These are phyloP conservation scores for Malachius bipustulatus DNA, from an alignment of 2,888 invertebrate species.

Conservation along the genomic window DNA sequence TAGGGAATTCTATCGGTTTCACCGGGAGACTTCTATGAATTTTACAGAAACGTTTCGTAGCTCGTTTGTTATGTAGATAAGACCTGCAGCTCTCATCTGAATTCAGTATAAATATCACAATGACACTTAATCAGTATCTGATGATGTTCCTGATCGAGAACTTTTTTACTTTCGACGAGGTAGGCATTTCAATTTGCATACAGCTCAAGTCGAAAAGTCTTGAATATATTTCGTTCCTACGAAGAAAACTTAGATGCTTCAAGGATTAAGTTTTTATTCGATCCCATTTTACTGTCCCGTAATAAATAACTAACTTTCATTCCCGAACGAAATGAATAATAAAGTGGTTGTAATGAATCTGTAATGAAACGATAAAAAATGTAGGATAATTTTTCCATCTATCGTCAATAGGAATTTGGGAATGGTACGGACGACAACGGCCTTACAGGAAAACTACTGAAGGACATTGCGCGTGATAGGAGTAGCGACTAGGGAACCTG, in stretches of 20 bases:
- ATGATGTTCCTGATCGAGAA: conserved; percentile 20
- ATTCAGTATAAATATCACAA: conserved; percentile 26
- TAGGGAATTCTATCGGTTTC: too few species aligned
- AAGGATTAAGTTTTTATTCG: conserved; percentile 14
- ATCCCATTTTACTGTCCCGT: conserved; percentile 11
- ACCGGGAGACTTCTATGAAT: too few species aligned
- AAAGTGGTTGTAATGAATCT: too few species aligned
- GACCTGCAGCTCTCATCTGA: conserved; percentile 23
- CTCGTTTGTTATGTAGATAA: conserved; percentile 25
- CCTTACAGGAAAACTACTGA: too few species aligned
- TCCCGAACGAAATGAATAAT: background rate
- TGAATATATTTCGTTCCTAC: conserved; percentile 10
- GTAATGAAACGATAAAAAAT: too few species aligned
- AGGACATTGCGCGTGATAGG: too few species aligned
- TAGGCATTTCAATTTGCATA: conserved; percentile 4
- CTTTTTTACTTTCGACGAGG: conserved; percentile 13
- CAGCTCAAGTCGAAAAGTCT: conserved; percentile 6
- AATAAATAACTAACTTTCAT: background rate
- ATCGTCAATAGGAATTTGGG: too few species aligned
- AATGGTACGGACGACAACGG: too few species aligned
- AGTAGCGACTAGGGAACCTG: too few species aligned
- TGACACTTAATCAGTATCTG: conserved; percentile 22
- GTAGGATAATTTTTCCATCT: too few species aligned
- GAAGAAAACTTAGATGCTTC: conserved; percentile 9
- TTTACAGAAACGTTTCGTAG: too few species aligned